Evolutionary conservation across 2,797 vertebrate species (phyloP), one percentile per base, ranked within the genome.

Genomic region (Thunnus albacares): DNA sequence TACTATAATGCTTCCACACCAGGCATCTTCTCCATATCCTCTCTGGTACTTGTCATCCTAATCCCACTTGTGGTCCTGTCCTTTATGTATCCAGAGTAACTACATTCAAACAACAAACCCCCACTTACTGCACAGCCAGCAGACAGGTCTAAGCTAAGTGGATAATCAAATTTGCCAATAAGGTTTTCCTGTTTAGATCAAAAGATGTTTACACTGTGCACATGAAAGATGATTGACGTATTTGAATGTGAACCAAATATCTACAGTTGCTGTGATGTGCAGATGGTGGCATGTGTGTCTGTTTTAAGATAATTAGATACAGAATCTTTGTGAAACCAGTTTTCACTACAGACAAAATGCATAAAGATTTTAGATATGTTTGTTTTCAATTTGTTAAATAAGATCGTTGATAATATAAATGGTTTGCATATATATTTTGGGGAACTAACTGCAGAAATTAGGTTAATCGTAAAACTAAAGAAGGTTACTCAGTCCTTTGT

Each of bases 321-420:
- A 52, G 8, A 17, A 35, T 60, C 47, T 79, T 53, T 71, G 52
- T 71, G 28, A 22, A 66, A 60, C 61, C 26, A 60, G 26, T 28
- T 26, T 57, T 28, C n/a, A 63, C 12, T 47, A n/a, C 2, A 3
- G 14, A 30, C 24, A 52, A 20, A 56, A 53, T 4, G 1, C 10
- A 52, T 3, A n/a, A 11, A 0, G 17, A 51, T 59, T 47, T 65
- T 75, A 28, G 41, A 41, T 30, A 38, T 56, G 26, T 43, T 58
- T 43, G 28, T 49, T 71, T 52, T 65, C 6, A 43, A 20, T 14
- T 53, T 45, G 28, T 47, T 61, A 3, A 65, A 55, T 38, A 38
- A 2, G 4, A 13, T n/a, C 61, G 12, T 38, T 28, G 17, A 1
- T 18, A 59, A 28, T 57, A 66, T n/a, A 4, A 17, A 26, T 12